These are phyloP conservation scores for Drosophila kuntzei DNA, from an alignment of 2,888 invertebrate species.

Conservation along the genomic window DNA sequence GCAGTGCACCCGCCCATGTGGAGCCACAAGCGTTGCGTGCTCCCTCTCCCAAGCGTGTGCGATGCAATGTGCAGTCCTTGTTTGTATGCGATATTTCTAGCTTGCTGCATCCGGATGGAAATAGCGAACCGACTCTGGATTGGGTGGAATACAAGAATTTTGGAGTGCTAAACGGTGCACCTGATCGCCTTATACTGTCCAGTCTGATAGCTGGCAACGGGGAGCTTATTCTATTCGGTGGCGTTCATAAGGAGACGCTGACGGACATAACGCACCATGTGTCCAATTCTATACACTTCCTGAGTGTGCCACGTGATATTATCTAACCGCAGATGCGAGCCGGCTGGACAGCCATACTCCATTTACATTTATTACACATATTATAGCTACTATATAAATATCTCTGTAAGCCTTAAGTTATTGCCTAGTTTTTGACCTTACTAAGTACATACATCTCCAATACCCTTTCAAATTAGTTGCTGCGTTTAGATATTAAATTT, in stretches of 20 bases:
- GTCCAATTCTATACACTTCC: conserved; percentile 92
- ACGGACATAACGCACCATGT: conserved; percentile 89
- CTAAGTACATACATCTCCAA: conserved; percentile 6
- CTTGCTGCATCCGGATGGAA: conserved; percentile 86
- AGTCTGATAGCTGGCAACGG: conserved; percentile 95
- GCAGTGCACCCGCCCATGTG: conserved; percentile 71
- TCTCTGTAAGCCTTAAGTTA: conserved; percentile 30
- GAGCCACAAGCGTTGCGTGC: conserved; percentile 74
- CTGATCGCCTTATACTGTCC: conserved; percentile 96
- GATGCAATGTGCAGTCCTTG: conserved; percentile 91
- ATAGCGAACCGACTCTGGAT: conserved; percentile 86
- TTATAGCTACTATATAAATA: conserved; percentile 18
- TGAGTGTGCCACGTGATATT: conserved; percentile 90
- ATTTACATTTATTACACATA: conserved; percentile 23
- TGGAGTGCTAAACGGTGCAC: conserved; percentile 89
- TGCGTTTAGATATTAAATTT: conserved; percentile 46
- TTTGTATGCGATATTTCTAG: conserved; percentile 94
- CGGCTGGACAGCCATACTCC: conserved; percentile 29
- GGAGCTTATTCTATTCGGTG: conserved; percentile 98
- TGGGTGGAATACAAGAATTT: conserved; percentile 87
- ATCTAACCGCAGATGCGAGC: conserved; percentile 85
- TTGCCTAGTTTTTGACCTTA: conserved; percentile 23
- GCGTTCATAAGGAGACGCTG: conserved; percentile 92
- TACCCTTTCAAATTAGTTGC: conserved; percentile 33
- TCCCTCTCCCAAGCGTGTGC: conserved; percentile 87